A percentile compares a stretch with the other conserved stretches of the same genome.
phyloP scores from a whole-genome alignment of 2,888 invertebrate genomes.

The Bombylius discolor region DNA sequence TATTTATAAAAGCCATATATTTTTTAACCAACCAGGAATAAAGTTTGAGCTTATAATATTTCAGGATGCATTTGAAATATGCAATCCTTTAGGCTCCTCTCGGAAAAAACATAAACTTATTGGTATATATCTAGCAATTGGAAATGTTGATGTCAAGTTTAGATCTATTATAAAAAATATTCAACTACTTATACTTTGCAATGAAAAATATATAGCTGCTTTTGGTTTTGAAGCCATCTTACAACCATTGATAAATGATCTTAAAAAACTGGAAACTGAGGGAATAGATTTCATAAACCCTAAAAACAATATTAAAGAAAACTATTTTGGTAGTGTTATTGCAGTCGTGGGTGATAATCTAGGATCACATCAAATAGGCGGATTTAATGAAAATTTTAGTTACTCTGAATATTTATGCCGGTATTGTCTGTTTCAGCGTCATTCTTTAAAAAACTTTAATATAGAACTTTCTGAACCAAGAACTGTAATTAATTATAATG shows the following conservation, averaged over 20 bases:
- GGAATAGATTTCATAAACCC: constrained; percentile 12
- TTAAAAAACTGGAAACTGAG: constrained; percentile 16
- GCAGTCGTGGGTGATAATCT: constrained; percentile 19
- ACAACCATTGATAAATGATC: constrained; percentile 16
- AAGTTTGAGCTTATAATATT: constrained; percentile 18
- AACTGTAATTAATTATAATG: neutral
- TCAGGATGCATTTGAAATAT: constrained; percentile 23
- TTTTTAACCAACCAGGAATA: constrained; percentile 7
- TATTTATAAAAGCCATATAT: constrained; percentile 9
- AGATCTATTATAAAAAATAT: constrained; percentile 18
- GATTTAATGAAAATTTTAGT: constrained; percentile 20
- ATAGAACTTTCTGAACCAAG: neutral
- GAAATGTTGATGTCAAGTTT: constrained; percentile 18
- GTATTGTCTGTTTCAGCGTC: constrained; percentile 10
- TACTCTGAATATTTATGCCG: constrained; percentile 18
- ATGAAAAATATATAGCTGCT: constrained; percentile 16
- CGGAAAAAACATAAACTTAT: constrained; percentile 21
- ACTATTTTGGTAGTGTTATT: constrained; percentile 16
- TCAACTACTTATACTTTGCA: constrained; percentile 20
- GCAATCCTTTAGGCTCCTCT: constrained; percentile 22
- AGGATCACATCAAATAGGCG: constrained; percentile 22
- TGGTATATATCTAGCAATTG: constrained; percentile 21
- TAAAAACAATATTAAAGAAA: constrained; percentile 1
- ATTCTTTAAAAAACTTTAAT: neutral
- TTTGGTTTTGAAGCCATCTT: constrained; percentile 19